Percentiles rank a stretch among this genome's conserved stretches.
Conservation (phyloP, 2,888 invertebrate genomes). For the Hydriomena furcata region DNA sequence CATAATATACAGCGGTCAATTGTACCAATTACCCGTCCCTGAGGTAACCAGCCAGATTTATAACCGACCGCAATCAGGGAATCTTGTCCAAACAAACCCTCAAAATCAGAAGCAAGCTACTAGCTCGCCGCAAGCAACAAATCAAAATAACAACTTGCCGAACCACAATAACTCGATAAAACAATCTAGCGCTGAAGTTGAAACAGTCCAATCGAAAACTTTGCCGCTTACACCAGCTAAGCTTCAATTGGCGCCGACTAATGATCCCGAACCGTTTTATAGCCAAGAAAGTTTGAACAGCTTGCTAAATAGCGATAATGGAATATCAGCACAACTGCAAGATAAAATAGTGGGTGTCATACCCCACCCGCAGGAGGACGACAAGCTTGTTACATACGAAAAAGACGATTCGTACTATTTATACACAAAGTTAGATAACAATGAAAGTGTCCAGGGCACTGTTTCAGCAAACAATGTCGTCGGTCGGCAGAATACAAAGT, state of each 20-base stretch:
- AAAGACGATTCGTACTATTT: constrained; percentile 73
- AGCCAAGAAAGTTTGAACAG: constrained; percentile 55
- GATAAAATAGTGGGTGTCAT: constrained; percentile 73
- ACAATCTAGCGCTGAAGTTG: constrained; percentile 51
- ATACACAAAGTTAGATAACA: constrained; percentile 60
- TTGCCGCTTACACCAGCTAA: constrained; percentile 50
- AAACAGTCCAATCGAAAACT: constrained; percentile 61
- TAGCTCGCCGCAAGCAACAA: constrained; percentile 25
- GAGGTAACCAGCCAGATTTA: constrained; percentile 69
- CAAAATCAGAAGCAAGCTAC: constrained; percentile 27
- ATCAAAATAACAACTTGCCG: constrained; percentile 36
- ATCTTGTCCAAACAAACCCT: constrained; percentile 38
- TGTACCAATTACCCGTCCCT: constrained; percentile 72
- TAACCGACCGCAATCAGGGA: constrained; percentile 54
- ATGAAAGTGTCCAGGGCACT: constrained; percentile 38
- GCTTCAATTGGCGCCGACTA: constrained; percentile 50
- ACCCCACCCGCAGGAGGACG: constrained; percentile 64
- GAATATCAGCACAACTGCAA: constrained; percentile 69
- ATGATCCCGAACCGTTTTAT: constrained; percentile 46
- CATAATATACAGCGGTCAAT: constrained; percentile 73
- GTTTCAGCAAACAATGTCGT: constrained; percentile 29
- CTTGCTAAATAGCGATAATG: constrained; percentile 55
- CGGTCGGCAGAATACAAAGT: constrained; percentile 22
- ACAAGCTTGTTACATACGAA: constrained; percentile 68
- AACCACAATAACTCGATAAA: constrained; percentile 39